These are phyloP conservation scores for Miopithecus talapoin DNA, from an alignment of 2,797 vertebrate genomes.

Conservation along the genomic window DNA sequence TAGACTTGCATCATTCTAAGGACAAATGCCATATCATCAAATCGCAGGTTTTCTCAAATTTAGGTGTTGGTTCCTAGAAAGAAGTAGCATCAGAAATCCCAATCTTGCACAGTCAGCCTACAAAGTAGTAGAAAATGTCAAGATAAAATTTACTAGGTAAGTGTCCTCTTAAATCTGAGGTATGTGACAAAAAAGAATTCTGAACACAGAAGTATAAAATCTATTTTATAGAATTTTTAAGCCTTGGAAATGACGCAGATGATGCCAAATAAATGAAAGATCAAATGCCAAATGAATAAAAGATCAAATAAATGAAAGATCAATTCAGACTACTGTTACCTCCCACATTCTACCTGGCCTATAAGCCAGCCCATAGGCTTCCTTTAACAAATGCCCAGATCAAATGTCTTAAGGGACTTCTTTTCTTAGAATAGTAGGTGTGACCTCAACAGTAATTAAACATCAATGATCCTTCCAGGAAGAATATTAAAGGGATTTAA, in stretches of 20 bases:
- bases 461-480: not conserved
- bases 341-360: not conserved
- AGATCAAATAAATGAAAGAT: conserved; percentile 59
- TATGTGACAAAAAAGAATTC: not conserved
- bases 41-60: not conserved
- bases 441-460: conserved; percentile 43
- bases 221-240: conserved; percentile 7
- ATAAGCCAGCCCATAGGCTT: not conserved
- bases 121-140: not conserved
- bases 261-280: conserved; percentile 69
- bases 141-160: not conserved
- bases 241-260: not conserved
- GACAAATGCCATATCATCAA: not conserved
- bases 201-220: not conserved
- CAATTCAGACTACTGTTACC: conserved; percentile 33
- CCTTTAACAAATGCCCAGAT: not conserved
- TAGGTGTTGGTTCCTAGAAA: not conserved
- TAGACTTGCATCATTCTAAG: not conserved
- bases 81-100: not conserved
- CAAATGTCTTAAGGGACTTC: conserved; percentile 5
- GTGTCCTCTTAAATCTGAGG: not conserved
- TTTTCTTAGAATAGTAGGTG: not conserved
- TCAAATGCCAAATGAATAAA: conserved; percentile 67
- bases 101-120: not conserved
- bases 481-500: not conserved